A percentile compares a stretch with the other conserved stretches of the same genome.
Evolutionary conservation across 2,797 vertebrate species (phyloP).

Genomic region (Zonotrichia albicollis): DNA sequence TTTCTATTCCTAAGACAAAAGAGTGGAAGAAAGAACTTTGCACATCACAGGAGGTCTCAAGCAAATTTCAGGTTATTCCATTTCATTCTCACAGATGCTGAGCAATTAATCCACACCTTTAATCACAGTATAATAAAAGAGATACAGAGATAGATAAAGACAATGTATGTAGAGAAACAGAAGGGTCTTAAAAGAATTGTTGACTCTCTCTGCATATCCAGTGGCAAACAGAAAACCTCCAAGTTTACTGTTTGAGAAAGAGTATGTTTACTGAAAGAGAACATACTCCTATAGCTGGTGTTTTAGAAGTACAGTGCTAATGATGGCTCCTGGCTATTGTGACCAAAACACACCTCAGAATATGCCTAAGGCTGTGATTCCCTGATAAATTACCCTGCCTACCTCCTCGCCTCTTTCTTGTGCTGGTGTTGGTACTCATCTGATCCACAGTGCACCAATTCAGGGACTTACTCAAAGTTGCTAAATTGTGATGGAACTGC

Average conservation of each 20-base stretch:
- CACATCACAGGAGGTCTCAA: background rate
- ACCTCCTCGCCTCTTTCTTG: background rate
- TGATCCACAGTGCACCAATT: background rate
- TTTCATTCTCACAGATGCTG: background rate
- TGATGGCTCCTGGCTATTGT: background rate
- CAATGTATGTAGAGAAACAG: background rate
- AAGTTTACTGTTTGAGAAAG: background rate
- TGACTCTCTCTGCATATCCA: background rate
- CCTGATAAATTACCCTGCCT: background rate
- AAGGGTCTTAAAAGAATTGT: background rate
- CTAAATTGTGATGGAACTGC: background rate
- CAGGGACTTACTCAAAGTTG: background rate
- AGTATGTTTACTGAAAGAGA: background rate
- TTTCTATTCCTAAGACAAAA: background rate
- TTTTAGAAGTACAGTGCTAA: background rate
- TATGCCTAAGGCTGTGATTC: background rate
- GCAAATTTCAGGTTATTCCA: background rate
- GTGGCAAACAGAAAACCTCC: background rate
- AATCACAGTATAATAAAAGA: background rate
- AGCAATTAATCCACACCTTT: background rate
- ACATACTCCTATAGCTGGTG: background rate
- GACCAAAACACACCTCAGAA: background rate
- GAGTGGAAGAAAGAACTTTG: background rate
- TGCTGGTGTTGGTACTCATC: background rate
- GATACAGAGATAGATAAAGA: background rate